Evolutionary conservation across 2,888 invertebrate genomes (phyloP).

Genomic region (Drosophila paranaensis): DNA sequence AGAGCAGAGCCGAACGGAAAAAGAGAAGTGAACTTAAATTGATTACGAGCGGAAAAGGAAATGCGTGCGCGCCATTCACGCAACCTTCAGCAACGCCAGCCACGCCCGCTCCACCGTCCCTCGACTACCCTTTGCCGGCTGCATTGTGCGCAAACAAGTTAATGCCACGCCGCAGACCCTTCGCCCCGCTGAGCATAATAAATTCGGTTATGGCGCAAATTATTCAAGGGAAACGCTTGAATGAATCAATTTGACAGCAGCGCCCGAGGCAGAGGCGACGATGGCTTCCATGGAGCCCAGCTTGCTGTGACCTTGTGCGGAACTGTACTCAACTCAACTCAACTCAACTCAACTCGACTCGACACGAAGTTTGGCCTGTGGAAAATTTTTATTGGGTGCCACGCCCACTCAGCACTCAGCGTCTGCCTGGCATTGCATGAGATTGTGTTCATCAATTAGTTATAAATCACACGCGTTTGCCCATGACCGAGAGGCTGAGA

Average conservation of each 20-base stretch:
- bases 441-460: conserved; percentile 71
- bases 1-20: conserved; percentile 10
- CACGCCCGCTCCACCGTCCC: not conserved
- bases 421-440: conserved; percentile 37
- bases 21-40: conserved; percentile 53
- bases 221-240: conserved; percentile 71
- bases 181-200: conserved; percentile 48
- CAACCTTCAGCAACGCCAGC: conserved; percentile 2
- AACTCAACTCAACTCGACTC: conserved; percentile 24
- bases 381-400: conserved; percentile 15
- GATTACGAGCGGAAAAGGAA: conserved; percentile 65
- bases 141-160: conserved; percentile 27
- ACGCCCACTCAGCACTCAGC: conserved; percentile 21
- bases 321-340: conserved; percentile 50
- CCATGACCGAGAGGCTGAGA: conserved; percentile 5
- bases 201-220: conserved; percentile 70
- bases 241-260: conserved; percentile 59
- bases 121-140: not conserved
- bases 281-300: not conserved
- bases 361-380: conserved; percentile 5
- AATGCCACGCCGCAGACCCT: conserved; percentile 18
- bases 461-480: conserved; percentile 63
- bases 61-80: conserved; percentile 51
- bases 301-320: conserved; percentile 52
- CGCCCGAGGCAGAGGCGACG: conserved; percentile 18